Percentiles rank a stretch among this genome's conserved stretches.
Evolutionary conservation across 2,113 vertebrate species (phyloP).

Genomic region (Loxodonta africana): DNA sequence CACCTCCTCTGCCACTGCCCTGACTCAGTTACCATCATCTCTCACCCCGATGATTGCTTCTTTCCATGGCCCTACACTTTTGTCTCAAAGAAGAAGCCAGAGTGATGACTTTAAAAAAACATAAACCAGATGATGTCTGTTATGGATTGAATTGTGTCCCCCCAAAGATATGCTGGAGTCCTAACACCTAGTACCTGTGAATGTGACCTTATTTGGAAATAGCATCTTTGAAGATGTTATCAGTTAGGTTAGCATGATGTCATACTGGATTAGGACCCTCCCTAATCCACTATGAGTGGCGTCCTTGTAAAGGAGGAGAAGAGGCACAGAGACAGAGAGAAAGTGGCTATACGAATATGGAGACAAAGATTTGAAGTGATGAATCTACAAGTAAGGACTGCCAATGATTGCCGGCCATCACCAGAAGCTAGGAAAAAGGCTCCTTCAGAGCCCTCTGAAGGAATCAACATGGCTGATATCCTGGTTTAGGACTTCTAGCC

Average conservation of each 20-base stretch:
- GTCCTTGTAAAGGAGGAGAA: background rate
- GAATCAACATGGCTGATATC: background rate
- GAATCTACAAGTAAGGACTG: background rate
- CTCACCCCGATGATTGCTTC: background rate
- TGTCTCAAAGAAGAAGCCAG: background rate
- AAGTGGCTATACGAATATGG: background rate
- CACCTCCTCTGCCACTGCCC: background rate
- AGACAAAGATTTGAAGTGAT: background rate
- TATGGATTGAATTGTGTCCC: background rate
- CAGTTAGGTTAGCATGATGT: background rate
- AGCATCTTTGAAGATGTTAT: background rate
- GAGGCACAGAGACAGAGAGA: background rate
- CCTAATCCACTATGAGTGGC: background rate
- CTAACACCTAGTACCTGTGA: background rate
- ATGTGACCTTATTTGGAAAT: background rate
- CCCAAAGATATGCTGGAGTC: background rate
- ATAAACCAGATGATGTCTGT: background rate
- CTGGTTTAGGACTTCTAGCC: background rate
- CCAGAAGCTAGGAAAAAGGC: background rate
- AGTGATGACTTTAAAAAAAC: background rate
- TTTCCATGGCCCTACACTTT: background rate
- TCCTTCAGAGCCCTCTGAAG: background rate
- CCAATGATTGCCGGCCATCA: background rate
- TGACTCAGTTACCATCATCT: fast-evolving
- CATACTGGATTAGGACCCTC: background rate